Conservation (phyloP, 2,888 invertebrate genomes). For the Ligdia adustata region DNA sequence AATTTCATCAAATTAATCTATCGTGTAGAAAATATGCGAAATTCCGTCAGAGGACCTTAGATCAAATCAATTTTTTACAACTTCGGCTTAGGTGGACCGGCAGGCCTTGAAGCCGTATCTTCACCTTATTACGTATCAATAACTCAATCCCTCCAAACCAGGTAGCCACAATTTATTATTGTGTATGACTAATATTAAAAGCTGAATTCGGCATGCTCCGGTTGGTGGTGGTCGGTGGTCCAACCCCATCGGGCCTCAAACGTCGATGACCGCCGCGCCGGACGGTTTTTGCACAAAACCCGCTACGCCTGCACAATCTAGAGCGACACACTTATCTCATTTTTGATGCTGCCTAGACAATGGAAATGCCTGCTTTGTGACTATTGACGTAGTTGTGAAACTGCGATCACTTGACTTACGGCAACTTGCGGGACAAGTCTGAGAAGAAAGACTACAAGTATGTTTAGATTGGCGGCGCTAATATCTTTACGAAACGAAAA, state of each 20-base stretch:
- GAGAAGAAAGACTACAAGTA: too few relatives aligned
- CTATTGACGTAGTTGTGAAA: not conserved
- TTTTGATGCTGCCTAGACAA: conserved; percentile 50
- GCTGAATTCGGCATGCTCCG: conserved; percentile 35
- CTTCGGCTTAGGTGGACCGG: not conserved
- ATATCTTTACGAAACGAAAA: too few relatives aligned
- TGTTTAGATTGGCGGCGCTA: too few relatives aligned
- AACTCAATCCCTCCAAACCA: conserved; percentile 27
- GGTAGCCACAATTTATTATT: conserved; percentile 36
- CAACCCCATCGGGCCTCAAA: conserved; percentile 72
- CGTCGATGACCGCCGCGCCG: conserved; percentile 74
- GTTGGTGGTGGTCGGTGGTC: conserved; percentile 52
- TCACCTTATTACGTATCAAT: conserved; percentile 20
- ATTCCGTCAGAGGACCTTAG: too few relatives aligned
- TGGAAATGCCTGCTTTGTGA: conserved; percentile 33
- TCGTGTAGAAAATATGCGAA: too few relatives aligned
- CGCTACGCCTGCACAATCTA: conserved; percentile 62
- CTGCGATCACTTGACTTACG: too few relatives aligned
- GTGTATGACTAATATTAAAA: conserved; percentile 41
- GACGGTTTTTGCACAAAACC: conserved; percentile 67
- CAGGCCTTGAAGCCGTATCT: conserved; percentile 16
- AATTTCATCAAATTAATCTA: too few relatives aligned
- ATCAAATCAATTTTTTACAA: too few relatives aligned
- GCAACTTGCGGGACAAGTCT: too few relatives aligned
- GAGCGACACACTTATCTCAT: conserved; percentile 59